Percentiles rank a stretch among this genome's conserved stretches.
These are phyloP conservation scores for Sturmia bella DNA, from an alignment of 2,888 invertebrate species.

Conservation along the genomic window DNA sequence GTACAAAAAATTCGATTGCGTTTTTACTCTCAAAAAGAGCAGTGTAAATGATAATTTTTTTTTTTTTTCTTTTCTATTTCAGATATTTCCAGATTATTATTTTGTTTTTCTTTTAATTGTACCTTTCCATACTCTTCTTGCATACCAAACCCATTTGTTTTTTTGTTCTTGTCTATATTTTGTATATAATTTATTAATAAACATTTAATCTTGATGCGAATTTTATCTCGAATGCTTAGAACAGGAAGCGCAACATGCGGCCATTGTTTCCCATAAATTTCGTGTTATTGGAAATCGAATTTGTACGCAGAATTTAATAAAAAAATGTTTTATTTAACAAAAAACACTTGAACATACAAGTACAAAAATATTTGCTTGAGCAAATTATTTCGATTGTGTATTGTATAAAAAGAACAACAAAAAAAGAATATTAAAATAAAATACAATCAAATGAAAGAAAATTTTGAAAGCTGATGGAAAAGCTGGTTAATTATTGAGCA, in stretches of 20 bases:
- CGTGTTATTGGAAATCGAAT: conserved; percentile 10
- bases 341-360: conserved; percentile 23
- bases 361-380: conserved; percentile 16
- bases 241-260: conserved; percentile 36
- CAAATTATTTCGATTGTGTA: conserved; percentile 10
- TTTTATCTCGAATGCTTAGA: conserved; percentile 23
- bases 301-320: conserved; percentile 14
- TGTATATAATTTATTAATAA: conserved; percentile 38
- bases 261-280: conserved; percentile 25
- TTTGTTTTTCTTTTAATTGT: neutral
- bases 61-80: neutral
- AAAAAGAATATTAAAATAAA: neutral
- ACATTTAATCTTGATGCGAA: conserved; percentile 27
- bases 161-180: neutral
- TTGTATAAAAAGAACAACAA: neutral
- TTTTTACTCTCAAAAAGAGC: no score
- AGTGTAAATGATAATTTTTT: neutral
- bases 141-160: conserved; percentile 1
- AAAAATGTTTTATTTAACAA: conserved; percentile 30
- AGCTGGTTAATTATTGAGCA: neutral
- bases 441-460: no score
- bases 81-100: neutral
- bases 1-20: no score
- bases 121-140: conserved; percentile 10
- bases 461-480: neutral